Evolutionary conservation across 1,140 invertebrate genomes (phyloP), one percentile per base, ranked within the genome.

Genomic region (Drosophila tropicalis): DNA sequence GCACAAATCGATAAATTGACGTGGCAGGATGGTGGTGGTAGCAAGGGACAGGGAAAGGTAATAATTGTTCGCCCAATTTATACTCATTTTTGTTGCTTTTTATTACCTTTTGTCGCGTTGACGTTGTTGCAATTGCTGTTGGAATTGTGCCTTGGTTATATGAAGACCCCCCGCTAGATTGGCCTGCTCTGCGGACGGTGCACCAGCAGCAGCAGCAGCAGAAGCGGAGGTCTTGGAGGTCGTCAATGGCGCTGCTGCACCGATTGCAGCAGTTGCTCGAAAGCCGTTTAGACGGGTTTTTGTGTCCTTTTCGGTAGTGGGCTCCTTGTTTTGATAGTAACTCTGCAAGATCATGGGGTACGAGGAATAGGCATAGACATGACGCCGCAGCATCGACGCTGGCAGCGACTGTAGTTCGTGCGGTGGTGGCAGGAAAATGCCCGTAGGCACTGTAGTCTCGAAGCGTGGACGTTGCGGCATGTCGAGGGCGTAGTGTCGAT

Each of bases 351-450:
- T 85, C 62, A 87, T 77, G 39, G 91, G 91, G 54, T 90, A 91
- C 25, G 91, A 91, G 70, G 87, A 87, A 70, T 92, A 92, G 44
- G 91, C 87, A 61, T 92, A 92, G 64, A 91, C 73, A 73, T 90
- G 90, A 12, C 85, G 63, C 12, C 81, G 57, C 47, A 91, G 58
- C 81, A 91, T 82, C 7, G 84, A 79, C 10, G 87, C 75, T 13
- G 85, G 92, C 1, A 95, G 92, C 15, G 93, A 91, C 0, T 96
- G 95, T 40, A 96, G 92, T 79, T 96, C 95, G 19, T 95, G 95
- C 0, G 96, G 95, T 1, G 96, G 96, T 81, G 95, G 95, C 56
- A 97, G 91, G 81, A 96, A 97, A 74, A 95, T 94, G 1, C 96
- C 96, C 22, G 94, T 94, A 67, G 95, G 96, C 5, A 97, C 96